Evolutionary conservation across 2,113 vertebrate genomes (phyloP), one percentile per base, ranked within the genome.

Genomic region (Tylochromis polylepis): DNA sequence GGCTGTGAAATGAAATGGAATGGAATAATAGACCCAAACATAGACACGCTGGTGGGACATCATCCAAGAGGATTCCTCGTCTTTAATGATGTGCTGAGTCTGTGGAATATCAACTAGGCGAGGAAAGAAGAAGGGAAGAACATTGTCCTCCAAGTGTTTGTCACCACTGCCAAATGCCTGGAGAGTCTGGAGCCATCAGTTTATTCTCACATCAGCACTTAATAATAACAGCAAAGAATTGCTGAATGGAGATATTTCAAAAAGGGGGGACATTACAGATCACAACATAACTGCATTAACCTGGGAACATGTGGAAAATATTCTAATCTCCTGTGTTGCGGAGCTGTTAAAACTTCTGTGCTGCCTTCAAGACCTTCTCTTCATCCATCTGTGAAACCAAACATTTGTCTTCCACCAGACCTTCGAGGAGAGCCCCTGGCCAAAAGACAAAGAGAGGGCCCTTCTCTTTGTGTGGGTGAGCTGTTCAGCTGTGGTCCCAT

Each of bases 381-480:
- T 88, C 49, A 70, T 82, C 43, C 62, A 55, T 77, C 58, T 79
- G 85, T 29, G 53, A 84, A 88, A 78, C 83, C 86, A 85, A 95
- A 90, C 84, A 91, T 93, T 93, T 87, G 88, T 92, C 83, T 86
- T 87, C 58, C 62, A 86, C 75, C 88, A 87, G 84, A 88, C 85
- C 79, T 88, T 89, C 10, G 57, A 92, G 89, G 77, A 91, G 75
- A 94, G 86, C 88, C 87, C 75, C 85, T 8, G 84, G 89, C 77
- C 87, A 92, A 92, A 92, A 94, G 91, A 95, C 92, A 95, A 94
- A 96, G 94, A 94, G 84, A 91, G 94, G 84, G 89, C 91, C 93
- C 85, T 79, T 86, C 79, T 84, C 93, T 95, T 95, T 95, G 94
- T 95, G 93, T 89, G 92, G 85, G 38, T 70, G 91, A 91, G 93